Base-by-base conservation (phyloP, 2,888 invertebrate species). In the Drosophila antonietae region DNA sequence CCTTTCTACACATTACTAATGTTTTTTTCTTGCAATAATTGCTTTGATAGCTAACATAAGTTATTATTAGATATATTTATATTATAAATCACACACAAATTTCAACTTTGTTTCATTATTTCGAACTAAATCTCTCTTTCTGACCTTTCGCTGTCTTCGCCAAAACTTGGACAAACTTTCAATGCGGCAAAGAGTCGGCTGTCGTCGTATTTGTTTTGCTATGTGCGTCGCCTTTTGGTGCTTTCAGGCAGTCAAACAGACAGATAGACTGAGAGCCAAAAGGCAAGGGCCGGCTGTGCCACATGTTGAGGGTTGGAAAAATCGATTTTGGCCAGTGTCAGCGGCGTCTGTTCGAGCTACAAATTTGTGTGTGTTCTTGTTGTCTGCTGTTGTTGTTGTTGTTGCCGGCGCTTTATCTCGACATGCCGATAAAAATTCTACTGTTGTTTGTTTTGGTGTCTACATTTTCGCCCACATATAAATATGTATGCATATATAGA, bases 301-400 rank as follows among this genome's bases (percentile, higher is more conserved):
- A 71, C 68, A 77, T 78, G 63, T 80, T 70, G 76, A 83, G 81
- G 84, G 80, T 84, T 82, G 80, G 86, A 89, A 91, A 92, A 91
- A 92, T 92, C 91, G 91, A 92, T 92, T 90, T 90, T 86, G 59
- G 72, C 73, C 74, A 74, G 58, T 71, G 72, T 65, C 71, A 64
- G 55, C 52, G 62, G 71, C 71, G 39, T 62, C 63, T 61, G 70
- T 41, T 52, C 15, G 39, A 60, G 75, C 80, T 37, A 61, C 56
- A 65, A 44, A 37, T 41, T 68, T 57, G 39, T 49, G 47, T 68
- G 58, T 68, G 58, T 41, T 52, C 31, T 9, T 65, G 63, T 68
- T 79, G 65, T 64, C 28, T 73, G 63, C 49, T 72, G 37, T 12
- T 23, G 33, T 9, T 33, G 15, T 39, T 39, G 37, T 47, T 64